Conservation (phyloP, 2,888 invertebrate genomes). For the Eumerus sabulonum region DNA sequence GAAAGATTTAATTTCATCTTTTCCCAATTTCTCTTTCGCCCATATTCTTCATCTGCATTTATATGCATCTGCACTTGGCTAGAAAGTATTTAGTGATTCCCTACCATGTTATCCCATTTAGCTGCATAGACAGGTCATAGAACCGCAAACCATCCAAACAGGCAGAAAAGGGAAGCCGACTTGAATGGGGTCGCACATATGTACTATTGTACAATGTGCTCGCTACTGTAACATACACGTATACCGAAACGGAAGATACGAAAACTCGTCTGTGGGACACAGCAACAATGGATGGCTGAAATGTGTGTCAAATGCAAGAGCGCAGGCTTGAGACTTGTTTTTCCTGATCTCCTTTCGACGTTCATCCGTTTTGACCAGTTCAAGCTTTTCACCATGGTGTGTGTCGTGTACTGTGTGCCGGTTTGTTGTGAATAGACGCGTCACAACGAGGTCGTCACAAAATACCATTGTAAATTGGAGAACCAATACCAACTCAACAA, state of each 20-base stretch:
- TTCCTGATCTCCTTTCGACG: neutral
- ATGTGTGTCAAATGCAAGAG: conserved; percentile 63
- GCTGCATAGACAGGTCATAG: conserved; percentile 22
- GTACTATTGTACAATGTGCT: conserved; percentile 26
- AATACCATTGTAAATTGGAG: conserved; percentile 35
- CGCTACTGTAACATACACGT: neutral
- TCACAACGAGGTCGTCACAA: conserved; percentile 56
- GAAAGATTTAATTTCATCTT: conserved; percentile 25
- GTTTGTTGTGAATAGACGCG: conserved; percentile 43
- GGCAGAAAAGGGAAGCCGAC: conserved; percentile 1
- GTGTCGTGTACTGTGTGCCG: too few relatives aligned
- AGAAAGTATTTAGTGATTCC: conserved; percentile 26
- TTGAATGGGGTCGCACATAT: conserved; percentile 23
- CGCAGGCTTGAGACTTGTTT: conserved; percentile 56
- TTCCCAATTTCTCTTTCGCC: neutral
- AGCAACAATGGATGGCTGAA: conserved; percentile 55
- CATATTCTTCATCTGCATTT: conserved; percentile 8
- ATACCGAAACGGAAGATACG: too few relatives aligned
- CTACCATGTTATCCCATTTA: conserved; percentile 17
- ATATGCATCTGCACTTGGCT: neutral
- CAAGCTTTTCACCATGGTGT: conserved; percentile 61
- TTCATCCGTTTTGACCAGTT: conserved; percentile 8
- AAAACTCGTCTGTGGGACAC: neutral
- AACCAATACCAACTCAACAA: conserved; percentile 20
- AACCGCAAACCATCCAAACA: neutral